Conservation (phyloP, 2,113 vertebrate species). For the Bos javanicus region DNA sequence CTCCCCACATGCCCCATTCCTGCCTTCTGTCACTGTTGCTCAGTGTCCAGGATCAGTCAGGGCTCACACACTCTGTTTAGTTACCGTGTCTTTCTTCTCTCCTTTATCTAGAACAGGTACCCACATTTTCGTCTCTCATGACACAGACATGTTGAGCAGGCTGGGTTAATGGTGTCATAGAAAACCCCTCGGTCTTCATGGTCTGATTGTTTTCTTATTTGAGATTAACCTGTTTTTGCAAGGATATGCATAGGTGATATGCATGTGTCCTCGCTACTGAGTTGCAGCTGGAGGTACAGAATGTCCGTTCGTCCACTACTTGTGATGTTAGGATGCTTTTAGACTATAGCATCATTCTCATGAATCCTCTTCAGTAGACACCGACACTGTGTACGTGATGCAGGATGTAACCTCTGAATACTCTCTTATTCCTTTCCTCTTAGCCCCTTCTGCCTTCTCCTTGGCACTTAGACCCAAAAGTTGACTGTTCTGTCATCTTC, state of each 20-base stretch:
- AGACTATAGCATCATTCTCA: not conserved
- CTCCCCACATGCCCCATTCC: not conserved
- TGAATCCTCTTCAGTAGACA: not conserved
- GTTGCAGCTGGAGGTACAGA: not conserved
- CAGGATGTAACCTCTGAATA: not conserved
- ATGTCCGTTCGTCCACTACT: not conserved
- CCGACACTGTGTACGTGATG: fast-evolving
- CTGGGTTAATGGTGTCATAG: not conserved
- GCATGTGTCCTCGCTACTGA: not conserved
- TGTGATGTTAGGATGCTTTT: not conserved
- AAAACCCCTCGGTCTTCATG: not conserved
- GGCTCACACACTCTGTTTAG: not conserved
- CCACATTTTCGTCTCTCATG: not conserved
- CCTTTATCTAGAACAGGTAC: not conserved
- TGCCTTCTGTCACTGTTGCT: not conserved
- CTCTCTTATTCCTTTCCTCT: not conserved
- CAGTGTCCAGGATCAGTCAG: not conserved
- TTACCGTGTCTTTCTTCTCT: not conserved
- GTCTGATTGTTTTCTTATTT: not conserved
- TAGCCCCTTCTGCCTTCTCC: not conserved
- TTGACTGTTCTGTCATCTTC: not conserved
- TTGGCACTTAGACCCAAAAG: not conserved
- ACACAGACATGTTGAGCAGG: not conserved
- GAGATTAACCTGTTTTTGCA: not conserved
- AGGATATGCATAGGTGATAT: not conserved